Evolutionary conservation across 2,888 invertebrate species (phyloP).

Genomic region (Candidula unifasciata): DNA sequence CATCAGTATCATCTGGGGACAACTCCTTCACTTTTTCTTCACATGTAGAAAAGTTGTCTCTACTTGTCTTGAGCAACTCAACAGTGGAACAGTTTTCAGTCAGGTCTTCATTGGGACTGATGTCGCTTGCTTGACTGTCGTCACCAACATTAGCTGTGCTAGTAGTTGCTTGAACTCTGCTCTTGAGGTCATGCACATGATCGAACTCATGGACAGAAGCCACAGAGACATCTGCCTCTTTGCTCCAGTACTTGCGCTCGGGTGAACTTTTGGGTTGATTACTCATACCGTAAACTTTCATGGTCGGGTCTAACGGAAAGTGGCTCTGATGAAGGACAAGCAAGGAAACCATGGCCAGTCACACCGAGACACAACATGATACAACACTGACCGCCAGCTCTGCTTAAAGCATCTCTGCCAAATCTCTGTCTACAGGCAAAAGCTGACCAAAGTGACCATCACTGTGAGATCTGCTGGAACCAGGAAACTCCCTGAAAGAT

Average conservation of each 20-base stretch:
- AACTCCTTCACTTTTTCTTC: slow-evolving; percentile 10
- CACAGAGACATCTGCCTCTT: slow-evolving; percentile 30
- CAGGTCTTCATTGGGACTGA: not conserved
- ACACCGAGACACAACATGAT: slow-evolving; percentile 5
- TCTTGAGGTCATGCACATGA: slow-evolving; percentile 64
- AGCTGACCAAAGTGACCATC: no score
- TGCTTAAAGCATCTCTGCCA: not conserved
- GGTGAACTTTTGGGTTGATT: slow-evolving; percentile 46
- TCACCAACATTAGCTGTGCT: slow-evolving; percentile 4
- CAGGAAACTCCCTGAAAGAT: no score
- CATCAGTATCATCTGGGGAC: slow-evolving; percentile 31
- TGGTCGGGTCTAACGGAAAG: slow-evolving; percentile 47
- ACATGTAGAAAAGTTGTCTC: not conserved
- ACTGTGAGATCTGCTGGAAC: no score
- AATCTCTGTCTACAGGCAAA: no score
- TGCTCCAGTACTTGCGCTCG: slow-evolving; percentile 43
- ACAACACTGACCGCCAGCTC: not conserved
- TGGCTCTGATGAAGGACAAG: slow-evolving; percentile 6
- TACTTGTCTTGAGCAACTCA: not conserved
- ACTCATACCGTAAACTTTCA: slow-evolving; percentile 60
- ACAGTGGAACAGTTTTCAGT: not conserved
- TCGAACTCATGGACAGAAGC: slow-evolving; percentile 53
- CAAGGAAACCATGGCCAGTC: slow-evolving; percentile 26
- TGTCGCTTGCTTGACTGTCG: slow-evolving; percentile 17
- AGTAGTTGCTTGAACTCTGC: slow-evolving; percentile 49